These are phyloP conservation scores for Pogonocherus hispidulus DNA, from an alignment of 2,888 invertebrate genomes.

Conservation along the genomic window DNA sequence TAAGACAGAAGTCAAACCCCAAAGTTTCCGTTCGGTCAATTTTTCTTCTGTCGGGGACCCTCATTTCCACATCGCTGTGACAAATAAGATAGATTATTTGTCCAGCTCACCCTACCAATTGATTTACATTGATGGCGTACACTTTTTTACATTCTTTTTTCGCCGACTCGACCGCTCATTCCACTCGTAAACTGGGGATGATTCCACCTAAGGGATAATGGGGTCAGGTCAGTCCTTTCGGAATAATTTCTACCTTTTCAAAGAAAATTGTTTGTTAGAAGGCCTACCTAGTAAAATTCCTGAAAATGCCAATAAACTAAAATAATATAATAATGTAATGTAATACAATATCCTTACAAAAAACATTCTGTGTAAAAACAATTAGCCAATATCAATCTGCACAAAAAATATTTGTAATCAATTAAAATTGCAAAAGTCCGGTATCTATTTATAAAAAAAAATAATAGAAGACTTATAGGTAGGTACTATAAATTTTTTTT, in stretches of 20 bases:
- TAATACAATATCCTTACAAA: too few species aligned
- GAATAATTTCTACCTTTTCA: background rate
- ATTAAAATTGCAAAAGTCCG: too few species aligned
- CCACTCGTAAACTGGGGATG: background rate
- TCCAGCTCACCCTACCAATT: constrained; percentile 66
- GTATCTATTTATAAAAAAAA: too few species aligned
- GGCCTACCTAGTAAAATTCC: too few species aligned
- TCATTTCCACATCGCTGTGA: constrained; percentile 66
- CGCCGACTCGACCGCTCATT: background rate
- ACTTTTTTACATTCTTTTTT: constrained; percentile 52
- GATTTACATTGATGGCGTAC: constrained; percentile 67
- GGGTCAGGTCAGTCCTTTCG: background rate
- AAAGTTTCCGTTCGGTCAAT: constrained; percentile 56
- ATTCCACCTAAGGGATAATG: background rate
- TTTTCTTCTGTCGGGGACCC: constrained; percentile 64
- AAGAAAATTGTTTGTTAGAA: background rate
- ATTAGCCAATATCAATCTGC: too few species aligned
- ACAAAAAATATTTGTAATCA: too few species aligned
- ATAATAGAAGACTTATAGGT: too few species aligned
- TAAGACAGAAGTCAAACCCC: constrained; percentile 47
- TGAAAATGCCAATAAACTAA: too few species aligned
- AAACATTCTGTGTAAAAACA: too few species aligned
- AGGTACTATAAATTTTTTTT: too few species aligned
- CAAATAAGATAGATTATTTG: constrained; percentile 68
- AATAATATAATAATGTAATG: too few species aligned